Evolutionary conservation across 2,888 invertebrate species (phyloP), one percentile per base, ranked within the genome.

Genomic region (Dryobota labecula): DNA sequence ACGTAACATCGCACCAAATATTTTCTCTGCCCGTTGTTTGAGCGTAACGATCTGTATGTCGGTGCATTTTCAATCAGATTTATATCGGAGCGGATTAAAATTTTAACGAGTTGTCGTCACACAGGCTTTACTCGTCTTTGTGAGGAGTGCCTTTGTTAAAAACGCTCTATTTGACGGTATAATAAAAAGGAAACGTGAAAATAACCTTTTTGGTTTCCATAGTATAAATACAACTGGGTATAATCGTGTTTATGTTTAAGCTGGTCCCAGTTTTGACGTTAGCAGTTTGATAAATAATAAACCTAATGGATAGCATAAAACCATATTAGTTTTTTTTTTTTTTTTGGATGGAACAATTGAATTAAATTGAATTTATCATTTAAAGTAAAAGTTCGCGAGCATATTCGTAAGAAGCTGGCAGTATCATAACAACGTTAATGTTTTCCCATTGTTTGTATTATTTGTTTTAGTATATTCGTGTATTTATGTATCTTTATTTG

Each of bases 41-140:
- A 76, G 78, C 86, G 87, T 90, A 92, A 91, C 91, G 90, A 91
- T 87, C 87, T 90, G 87, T 89, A 87, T 80, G 83, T 85, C 87
- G 82, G 86, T 90, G 90, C 90, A 91, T 92, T 93, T 92, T 89
- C 92, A 93, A 93, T 94, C 93, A 92, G 92, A 92, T 92, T 92
- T 93, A 92, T 92, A 91, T 91, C 90, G 87, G 73, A 89, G 84
- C 83, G 92, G 92, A 92, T 93, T 93, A 92, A 92, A 92, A 90
- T 90, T 93, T 92, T 92, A 94, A 93, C 93, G 93, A 93, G 91
- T 89, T 86, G 88, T 89, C 90, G 86, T 88, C 89, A 87, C 88
- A 88, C 80, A 75, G 85, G 90, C 88, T 90, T 89, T 86, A 84
- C 86, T 78, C 86, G 84, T 89, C 91, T 90, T 90, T 92, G 90